These are phyloP conservation scores for Pycnomerus fuliginosus DNA, from an alignment of 2,888 invertebrate genomes.

Conservation along the genomic window DNA sequence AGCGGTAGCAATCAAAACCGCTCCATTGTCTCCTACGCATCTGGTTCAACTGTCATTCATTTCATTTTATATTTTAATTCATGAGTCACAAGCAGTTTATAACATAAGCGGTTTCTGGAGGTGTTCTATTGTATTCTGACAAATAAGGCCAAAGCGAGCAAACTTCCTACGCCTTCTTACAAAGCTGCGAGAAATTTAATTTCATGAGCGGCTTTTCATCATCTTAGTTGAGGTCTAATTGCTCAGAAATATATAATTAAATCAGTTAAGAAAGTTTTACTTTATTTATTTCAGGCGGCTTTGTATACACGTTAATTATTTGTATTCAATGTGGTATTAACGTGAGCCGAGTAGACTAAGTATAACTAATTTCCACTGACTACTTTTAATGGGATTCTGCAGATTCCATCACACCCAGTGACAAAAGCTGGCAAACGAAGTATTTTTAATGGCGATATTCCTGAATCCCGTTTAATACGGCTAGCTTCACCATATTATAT, in stretches of 20 bases:
- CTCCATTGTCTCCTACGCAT: constrained; percentile 26
- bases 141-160: constrained; percentile 32
- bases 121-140: constrained; percentile 36
- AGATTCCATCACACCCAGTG: no score
- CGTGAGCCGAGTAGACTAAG: constrained; percentile 23
- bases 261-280: constrained; percentile 28
- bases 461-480: no score
- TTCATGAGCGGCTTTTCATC: constrained; percentile 32
- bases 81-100: constrained; percentile 33
- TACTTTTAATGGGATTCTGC: constrained; percentile 17
- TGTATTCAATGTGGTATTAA: constrained; percentile 29
- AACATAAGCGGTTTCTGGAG: constrained; percentile 31
- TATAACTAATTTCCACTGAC: constrained; percentile 26
- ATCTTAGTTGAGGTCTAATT: constrained; percentile 32
- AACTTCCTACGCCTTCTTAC: constrained; percentile 27
- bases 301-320: constrained; percentile 35
- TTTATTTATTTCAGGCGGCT: constrained; percentile 26
- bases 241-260: constrained; percentile 35
- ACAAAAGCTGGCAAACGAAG: no score
- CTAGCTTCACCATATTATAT: no score
- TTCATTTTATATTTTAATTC: constrained; percentile 26
- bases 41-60: constrained; percentile 23
- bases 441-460: no score
- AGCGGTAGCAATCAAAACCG: constrained; percentile 11
- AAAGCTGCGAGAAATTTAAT: constrained; percentile 31